Percentiles rank a stretch among this genome's conserved stretches.
Conservation (phyloP, 2,113 vertebrate species). For the Rhea pennata region DNA sequence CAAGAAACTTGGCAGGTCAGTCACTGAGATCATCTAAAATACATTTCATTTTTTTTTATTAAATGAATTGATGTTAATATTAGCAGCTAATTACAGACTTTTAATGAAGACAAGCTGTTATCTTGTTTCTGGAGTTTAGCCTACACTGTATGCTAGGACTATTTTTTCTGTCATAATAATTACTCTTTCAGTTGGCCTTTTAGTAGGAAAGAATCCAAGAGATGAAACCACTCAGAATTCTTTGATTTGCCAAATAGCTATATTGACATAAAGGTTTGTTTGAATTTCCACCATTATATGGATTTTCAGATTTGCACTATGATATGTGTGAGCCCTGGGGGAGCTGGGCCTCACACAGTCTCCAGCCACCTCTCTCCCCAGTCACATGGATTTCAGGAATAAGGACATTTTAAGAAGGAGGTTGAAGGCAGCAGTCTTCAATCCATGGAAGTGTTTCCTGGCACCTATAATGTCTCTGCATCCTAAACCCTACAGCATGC, state of each 20-base stretch:
- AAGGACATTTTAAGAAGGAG: neutral
- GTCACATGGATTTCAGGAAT: neutral
- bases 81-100: neutral
- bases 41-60: neutral
- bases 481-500: neutral
- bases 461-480: neutral
- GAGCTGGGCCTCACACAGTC: neutral
- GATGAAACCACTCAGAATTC: neutral
- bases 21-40: neutral
- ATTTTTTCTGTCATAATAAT: conserved; percentile 18
- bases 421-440: neutral
- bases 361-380: neutral
- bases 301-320: neutral
- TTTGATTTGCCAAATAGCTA: neutral
- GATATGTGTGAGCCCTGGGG: neutral
- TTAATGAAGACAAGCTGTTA: conserved; percentile 5
- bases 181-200: conserved; percentile 7
- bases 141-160: neutral
- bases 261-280: neutral
- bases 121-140: neutral
- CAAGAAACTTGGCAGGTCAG: neutral
- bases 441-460: too few species aligned
- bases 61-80: neutral
- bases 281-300: neutral
- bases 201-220: neutral